These are phyloP conservation scores for Ichneumon xanthorius DNA, from an alignment of 2,888 invertebrate genomes.

Conservation along the genomic window DNA sequence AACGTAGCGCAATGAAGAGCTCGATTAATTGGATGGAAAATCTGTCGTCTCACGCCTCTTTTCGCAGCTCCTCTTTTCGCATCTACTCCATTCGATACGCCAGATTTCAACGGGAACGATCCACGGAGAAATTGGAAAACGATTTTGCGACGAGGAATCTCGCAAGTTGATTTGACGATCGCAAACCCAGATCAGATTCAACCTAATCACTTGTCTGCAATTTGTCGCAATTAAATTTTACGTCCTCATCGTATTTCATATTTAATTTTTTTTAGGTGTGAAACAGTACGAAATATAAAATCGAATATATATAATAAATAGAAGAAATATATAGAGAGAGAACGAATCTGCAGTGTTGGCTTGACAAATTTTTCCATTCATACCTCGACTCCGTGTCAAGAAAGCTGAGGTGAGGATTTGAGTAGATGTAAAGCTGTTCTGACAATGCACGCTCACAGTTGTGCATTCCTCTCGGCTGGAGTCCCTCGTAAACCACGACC, in stretches of 20 bases:
- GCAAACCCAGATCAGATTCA: background rate
- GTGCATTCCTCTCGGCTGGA: constrained; percentile 8
- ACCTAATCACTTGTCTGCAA: background rate
- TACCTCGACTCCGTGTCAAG: background rate
- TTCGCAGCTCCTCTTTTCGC: too few species aligned
- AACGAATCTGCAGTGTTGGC: background rate
- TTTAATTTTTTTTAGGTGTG: background rate
- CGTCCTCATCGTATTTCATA: background rate
- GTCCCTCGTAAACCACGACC: constrained; percentile 14
- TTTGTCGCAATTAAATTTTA: background rate
- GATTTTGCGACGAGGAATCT: too few species aligned
- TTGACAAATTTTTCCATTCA: background rate
- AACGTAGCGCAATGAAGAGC: constrained; percentile 11
- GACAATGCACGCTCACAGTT: background rate
- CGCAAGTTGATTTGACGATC: background rate
- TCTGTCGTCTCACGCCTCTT: constrained; percentile 39
- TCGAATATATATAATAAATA: too few species aligned
- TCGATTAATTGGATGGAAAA: constrained; percentile 59
- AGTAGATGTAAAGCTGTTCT: background rate
- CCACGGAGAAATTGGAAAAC: too few species aligned
- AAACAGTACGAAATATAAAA: too few species aligned
- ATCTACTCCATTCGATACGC: too few species aligned
- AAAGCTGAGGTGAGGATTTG: background rate
- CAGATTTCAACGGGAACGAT: too few species aligned
- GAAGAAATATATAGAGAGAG: too few species aligned